These are phyloP conservation scores for Menidia beryllina DNA, from an alignment of 2,113 vertebrate species.

Conservation along the genomic window DNA sequence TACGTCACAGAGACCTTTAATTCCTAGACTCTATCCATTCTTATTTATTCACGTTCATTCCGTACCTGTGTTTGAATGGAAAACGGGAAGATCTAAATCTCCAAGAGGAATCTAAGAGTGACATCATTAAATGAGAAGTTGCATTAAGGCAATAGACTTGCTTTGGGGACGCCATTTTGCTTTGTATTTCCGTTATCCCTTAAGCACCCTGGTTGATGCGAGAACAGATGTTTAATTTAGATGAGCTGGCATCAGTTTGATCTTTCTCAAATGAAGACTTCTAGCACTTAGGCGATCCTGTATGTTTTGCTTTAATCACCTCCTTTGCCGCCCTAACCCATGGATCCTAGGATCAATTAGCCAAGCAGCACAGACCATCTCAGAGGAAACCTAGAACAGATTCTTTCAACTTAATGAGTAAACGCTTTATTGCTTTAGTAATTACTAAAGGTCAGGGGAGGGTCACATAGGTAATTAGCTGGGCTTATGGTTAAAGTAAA, in stretches of 20 bases:
- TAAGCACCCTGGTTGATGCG: neutral
- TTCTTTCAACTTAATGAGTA: slow-evolving; percentile 31
- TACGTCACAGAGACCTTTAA: too few species aligned
- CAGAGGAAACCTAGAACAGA: slow-evolving; percentile 18
- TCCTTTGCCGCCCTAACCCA: slow-evolving; percentile 18
- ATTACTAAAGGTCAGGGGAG: slow-evolving; percentile 40
- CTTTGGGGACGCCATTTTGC: slow-evolving; percentile 8
- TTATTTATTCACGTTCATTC: too few species aligned
- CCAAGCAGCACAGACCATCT: slow-evolving; percentile 13
- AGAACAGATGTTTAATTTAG: slow-evolving; percentile 25
- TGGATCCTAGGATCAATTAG: slow-evolving; percentile 31
- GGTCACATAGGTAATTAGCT: slow-evolving; percentile 37
- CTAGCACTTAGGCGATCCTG: slow-evolving; percentile 14
- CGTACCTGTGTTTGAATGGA: too few species aligned
- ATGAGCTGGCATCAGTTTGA: slow-evolving; percentile 11
- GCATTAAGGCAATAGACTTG: neutral
- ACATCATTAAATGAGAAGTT: neutral
- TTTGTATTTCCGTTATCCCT: neutral
- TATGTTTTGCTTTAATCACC: slow-evolving; percentile 17
- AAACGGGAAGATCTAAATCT: too few species aligned
- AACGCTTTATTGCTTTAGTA: slow-evolving; percentile 36
- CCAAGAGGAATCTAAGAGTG: too few species aligned
- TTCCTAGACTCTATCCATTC: too few species aligned
- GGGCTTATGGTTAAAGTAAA: slow-evolving; percentile 14
- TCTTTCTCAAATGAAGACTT: neutral